Evolutionary conservation across 2,113 vertebrate species (phyloP), one percentile per base, ranked within the genome.

Genomic region (Pteronura brasiliensis): DNA sequence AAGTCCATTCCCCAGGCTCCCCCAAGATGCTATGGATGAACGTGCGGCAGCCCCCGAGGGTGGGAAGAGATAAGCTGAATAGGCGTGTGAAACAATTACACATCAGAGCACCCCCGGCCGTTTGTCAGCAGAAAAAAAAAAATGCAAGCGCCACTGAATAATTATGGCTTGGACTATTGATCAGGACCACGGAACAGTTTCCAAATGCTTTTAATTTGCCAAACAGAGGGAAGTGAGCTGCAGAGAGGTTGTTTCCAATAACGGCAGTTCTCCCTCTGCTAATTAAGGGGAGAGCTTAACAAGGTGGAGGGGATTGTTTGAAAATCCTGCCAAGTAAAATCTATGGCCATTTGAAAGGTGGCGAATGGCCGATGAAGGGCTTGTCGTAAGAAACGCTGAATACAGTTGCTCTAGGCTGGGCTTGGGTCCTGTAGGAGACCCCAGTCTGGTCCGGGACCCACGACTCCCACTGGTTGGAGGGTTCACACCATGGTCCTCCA

Each of bases 171-270:
- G 59, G 88, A 92, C 69, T 95, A 90, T 61, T 92, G 67, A 88
- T 90, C 95, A 86, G 17, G 81, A 86, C 85, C 59, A 71, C 0
- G 3, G 80, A 96, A 74, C 2, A 31, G 31, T 49, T 98, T 97
- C 20, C 36, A 92, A 71, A 52, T 93, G 61, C 47, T 96, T 98
- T 97, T 91, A 92, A 97, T 96, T 52, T 95, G 82, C 61, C 82
- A 89, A 97, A 95, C 31, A 6, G 4, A 97, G 96, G 47, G 27
- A 97, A 95, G n/a, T n/a, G 91, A 85, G 90, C 57, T 93, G 80
- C 84, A 90, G 92, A 97, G 96, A 95, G 44, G 15, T 14, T 94
- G 80, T 49, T 91, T 25, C 55, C 36, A 39, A 36, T 93, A 96
- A 96, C 34, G 7, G 21, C 29, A 72, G 67, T 90, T 63, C 85